These are phyloP conservation scores for Vireo griseus DNA, from an alignment of 2,797 vertebrate species.

Conservation along the genomic window DNA sequence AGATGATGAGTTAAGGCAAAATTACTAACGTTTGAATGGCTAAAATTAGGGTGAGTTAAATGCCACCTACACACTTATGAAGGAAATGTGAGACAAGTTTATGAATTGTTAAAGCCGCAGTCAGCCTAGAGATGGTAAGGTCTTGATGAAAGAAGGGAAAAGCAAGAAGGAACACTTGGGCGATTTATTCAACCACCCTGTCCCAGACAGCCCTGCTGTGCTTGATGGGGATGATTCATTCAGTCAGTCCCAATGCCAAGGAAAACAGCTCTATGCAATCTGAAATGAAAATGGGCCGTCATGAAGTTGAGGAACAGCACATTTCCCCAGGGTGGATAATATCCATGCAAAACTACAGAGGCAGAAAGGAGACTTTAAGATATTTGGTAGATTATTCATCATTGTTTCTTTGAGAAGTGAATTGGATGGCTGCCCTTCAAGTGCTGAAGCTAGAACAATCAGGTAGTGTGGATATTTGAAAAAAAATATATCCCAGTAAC, in stretches of 20 bases:
- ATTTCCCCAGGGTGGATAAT: neutral
- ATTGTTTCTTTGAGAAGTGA: conserved; percentile 11
- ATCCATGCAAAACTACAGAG: neutral
- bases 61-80: neutral
- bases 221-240: conserved; percentile 43
- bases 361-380: conserved; percentile 14
- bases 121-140: neutral
- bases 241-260: conserved; percentile 6
- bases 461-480: neutral
- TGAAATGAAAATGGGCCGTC: conserved; percentile 27
- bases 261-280: conserved; percentile 23
- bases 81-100: conserved; percentile 14
- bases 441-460: neutral
- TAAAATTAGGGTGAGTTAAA: neutral
- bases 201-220: conserved; percentile 57
- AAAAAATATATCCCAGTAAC: neutral
- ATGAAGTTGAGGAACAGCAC: conserved; percentile 4
- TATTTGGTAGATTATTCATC: conserved; percentile 32
- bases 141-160: conserved; percentile 16
- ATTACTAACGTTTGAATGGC: neutral
- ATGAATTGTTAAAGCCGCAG: conserved; percentile 8
- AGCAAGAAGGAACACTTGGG: neutral
- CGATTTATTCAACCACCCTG: neutral
- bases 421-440: conserved; percentile 19
- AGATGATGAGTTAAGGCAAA: neutral